Percentiles rank a stretch among this genome's conserved stretches.
These are phyloP conservation scores for Metacarcinus magister DNA, from an alignment of 2,888 invertebrate species.

Conservation along the genomic window DNA sequence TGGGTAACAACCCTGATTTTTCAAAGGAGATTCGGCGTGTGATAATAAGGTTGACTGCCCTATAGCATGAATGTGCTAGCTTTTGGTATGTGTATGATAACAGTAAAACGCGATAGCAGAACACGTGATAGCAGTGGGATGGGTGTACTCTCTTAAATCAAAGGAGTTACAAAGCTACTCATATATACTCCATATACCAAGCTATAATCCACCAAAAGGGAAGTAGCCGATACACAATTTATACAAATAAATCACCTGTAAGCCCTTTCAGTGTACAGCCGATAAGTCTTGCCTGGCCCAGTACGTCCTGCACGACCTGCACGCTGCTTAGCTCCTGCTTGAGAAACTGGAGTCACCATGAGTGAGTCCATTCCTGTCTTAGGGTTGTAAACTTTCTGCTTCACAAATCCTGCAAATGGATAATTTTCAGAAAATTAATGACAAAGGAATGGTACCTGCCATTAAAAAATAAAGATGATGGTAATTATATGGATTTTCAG, in stretches of 20 bases:
- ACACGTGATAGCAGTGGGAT: too few species aligned
- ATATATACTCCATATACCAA: too few species aligned
- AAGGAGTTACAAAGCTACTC: too few species aligned
- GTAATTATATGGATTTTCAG: background rate
- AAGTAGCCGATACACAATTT: background rate
- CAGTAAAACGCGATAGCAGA: too few species aligned
- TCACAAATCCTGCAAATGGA: conserved; percentile 92
- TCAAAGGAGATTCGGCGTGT: too few species aligned
- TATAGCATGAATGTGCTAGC: too few species aligned
- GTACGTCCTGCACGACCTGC: conserved; percentile 98
- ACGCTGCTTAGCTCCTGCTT: conserved; percentile 98
- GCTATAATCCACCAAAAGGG: background rate
- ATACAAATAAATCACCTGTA: conserved; percentile 74
- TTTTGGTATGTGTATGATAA: too few species aligned
- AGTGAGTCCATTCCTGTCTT: conserved; percentile 99
- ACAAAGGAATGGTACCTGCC: background rate
- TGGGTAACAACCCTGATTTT: too few species aligned
- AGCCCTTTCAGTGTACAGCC: conserved; percentile 98
- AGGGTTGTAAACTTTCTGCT: conserved; percentile 99
- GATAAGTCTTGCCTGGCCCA: conserved; percentile 98
- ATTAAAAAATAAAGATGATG: background rate
- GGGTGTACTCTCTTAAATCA: too few species aligned
- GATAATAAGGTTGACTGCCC: too few species aligned
- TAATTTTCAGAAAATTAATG: background rate
- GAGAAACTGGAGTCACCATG: conserved; percentile 98